Conservation (phyloP, 2,888 invertebrate species). For the Drosophila subsilvestris region DNA sequence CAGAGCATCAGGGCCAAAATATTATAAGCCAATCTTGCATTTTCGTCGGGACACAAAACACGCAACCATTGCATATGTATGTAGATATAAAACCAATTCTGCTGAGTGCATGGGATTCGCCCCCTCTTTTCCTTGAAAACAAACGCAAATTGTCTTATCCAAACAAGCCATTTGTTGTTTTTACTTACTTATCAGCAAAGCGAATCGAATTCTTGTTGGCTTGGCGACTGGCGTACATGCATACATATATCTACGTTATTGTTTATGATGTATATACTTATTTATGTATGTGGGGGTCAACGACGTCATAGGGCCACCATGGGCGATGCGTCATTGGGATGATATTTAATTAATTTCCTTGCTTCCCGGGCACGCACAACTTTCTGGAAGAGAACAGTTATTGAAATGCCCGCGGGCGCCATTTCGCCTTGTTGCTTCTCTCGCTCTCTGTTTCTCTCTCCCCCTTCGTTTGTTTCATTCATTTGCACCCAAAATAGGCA, state of each 20-base stretch:
- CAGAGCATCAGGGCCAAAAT: not conserved
- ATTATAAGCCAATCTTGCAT: not conserved
- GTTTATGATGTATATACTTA: slow-evolving; percentile 5
- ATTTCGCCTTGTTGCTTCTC: not conserved
- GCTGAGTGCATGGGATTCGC: slow-evolving; percentile 20
- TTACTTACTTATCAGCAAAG: slow-evolving; percentile 18
- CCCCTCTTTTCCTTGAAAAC: slow-evolving; percentile 12
- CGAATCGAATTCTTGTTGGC: slow-evolving; percentile 34
- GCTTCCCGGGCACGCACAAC: not conserved
- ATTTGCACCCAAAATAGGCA: slow-evolving; percentile 21
- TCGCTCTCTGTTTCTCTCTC: not conserved
- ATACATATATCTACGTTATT: too few relatives aligned
- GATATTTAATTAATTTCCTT: not conserved
- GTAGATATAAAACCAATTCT: slow-evolving; percentile 14
- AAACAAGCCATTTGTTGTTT: slow-evolving; percentile 37
- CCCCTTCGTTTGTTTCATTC: slow-evolving; percentile 13
- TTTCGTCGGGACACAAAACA: too few relatives aligned
- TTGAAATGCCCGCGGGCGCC: not conserved
- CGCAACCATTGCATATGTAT: not conserved
- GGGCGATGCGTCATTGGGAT: not conserved
- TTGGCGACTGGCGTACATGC: slow-evolving; percentile 23
- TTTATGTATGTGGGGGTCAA: slow-evolving; percentile 3
- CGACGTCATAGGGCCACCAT: not conserved
- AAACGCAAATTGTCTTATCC: slow-evolving; percentile 29
- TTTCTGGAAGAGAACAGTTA: not conserved